phyloP scores from a whole-genome alignment of 1,140 invertebrate species.

The Ceratosolen solmsi region DNA sequence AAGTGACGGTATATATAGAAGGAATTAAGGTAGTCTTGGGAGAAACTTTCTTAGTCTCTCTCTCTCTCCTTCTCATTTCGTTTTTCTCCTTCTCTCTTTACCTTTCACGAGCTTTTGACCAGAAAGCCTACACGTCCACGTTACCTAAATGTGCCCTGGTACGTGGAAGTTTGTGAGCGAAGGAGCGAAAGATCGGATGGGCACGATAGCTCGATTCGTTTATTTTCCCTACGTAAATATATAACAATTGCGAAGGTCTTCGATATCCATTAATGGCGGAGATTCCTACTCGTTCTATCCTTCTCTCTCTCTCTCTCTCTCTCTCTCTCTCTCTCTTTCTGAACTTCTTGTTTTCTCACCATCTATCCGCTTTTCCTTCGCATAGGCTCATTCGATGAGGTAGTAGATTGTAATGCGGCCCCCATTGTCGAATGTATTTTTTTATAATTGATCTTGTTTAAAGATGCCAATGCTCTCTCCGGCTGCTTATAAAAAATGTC shows the following conservation, averaged over 20 bases:
- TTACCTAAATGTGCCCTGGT: neutral
- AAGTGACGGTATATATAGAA: constrained; percentile 53
- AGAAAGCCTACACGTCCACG: neutral
- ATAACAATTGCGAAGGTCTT: constrained; percentile 36
- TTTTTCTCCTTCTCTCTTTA: neutral
- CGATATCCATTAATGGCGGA: constrained; percentile 45
- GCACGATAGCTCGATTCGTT: constrained; percentile 42
- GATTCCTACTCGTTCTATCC: neutral
- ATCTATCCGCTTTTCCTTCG: neutral
- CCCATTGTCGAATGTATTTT: constrained; percentile 41
- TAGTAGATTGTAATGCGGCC: neutral
- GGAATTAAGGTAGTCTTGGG: constrained; percentile 39
- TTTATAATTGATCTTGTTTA: constrained; percentile 44
- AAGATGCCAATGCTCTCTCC: neutral
- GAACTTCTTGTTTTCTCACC: neutral
- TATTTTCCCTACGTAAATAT: constrained; percentile 39
- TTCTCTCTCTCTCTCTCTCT: neutral
- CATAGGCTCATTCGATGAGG: neutral
- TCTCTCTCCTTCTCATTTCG: constrained; percentile 5
- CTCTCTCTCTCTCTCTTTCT: neutral
- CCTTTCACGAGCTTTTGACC: neutral
- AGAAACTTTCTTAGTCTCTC: constrained; percentile 41
- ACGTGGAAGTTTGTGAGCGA: neutral
- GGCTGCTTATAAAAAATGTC: neutral
- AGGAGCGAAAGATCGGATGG: constrained; percentile 28